Conservation (phyloP, 2,797 vertebrate species). For the Chlorospingus semifuscus region DNA sequence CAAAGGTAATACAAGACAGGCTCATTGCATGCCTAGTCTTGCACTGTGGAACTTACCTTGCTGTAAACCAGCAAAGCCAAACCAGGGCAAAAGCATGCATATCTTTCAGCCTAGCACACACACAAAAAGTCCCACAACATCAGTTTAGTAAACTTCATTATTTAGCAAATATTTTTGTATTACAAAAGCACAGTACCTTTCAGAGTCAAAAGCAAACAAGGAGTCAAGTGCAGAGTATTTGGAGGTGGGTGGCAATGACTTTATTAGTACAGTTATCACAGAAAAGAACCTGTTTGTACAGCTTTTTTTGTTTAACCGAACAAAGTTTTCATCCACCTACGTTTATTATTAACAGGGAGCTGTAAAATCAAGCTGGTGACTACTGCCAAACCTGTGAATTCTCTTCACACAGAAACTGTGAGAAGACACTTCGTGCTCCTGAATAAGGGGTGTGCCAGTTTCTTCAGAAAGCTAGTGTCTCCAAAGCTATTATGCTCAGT, state of each 20-base stretch:
- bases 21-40: constrained; percentile 2
- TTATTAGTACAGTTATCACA: neutral
- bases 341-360: neutral
- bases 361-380: neutral
- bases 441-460: neutral
- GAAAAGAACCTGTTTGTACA: neutral
- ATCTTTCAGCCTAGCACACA: neutral
- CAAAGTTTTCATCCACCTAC: neutral
- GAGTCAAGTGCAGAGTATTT: neutral
- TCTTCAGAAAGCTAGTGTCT: neutral
- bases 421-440: neutral
- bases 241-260: neutral
- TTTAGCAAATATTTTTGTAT: neutral
- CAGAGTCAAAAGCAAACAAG: constrained; percentile 31
- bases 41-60: neutral
- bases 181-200: neutral
- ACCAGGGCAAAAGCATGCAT: neutral
- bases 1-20: neutral
- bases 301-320: neutral
- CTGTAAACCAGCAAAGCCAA: constrained; percentile 14
- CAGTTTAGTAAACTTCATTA: neutral
- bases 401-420: neutral
- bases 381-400: neutral
- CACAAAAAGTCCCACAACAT: neutral
- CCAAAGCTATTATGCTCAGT: neutral